These are phyloP conservation scores for Enoplosus armatus DNA, from an alignment of 2,797 vertebrate species.

Conservation along the genomic window DNA sequence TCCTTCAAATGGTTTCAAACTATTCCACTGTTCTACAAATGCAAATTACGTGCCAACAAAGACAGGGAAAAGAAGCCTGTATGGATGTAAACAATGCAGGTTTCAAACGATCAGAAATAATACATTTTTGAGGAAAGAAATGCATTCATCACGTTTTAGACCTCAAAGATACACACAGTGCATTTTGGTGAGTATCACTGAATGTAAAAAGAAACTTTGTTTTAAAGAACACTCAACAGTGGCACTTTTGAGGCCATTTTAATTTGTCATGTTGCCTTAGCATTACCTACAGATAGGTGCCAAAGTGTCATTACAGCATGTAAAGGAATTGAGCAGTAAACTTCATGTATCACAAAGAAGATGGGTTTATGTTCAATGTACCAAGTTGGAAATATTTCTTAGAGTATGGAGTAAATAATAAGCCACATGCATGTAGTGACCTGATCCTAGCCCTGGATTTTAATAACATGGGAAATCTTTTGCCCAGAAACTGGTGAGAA, in stretches of 20 bases:
- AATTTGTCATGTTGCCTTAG: background rate
- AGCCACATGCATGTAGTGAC: background rate
- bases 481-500: background rate
- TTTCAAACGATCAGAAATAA: constrained; percentile 1
- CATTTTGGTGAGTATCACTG: background rate
- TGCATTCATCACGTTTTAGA: background rate
- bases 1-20: background rate
- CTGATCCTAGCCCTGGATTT: background rate
- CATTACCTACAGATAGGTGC: background rate
- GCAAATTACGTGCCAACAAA: background rate
- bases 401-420: background rate
- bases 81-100: background rate
- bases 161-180: background rate
- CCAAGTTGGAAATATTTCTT: background rate
- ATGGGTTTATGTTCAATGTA: background rate
- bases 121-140: background rate
- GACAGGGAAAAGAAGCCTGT: background rate
- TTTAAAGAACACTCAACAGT: background rate
- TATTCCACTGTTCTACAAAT: background rate
- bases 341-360: background rate
- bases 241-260: background rate
- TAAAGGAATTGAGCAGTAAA: background rate
- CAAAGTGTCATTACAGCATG: background rate
- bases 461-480: background rate
- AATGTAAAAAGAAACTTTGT: background rate